Evolutionary conservation across 1,140 invertebrate genomes (phyloP), one percentile per base, ranked within the genome.

Genomic region (Bombus picipes): DNA sequence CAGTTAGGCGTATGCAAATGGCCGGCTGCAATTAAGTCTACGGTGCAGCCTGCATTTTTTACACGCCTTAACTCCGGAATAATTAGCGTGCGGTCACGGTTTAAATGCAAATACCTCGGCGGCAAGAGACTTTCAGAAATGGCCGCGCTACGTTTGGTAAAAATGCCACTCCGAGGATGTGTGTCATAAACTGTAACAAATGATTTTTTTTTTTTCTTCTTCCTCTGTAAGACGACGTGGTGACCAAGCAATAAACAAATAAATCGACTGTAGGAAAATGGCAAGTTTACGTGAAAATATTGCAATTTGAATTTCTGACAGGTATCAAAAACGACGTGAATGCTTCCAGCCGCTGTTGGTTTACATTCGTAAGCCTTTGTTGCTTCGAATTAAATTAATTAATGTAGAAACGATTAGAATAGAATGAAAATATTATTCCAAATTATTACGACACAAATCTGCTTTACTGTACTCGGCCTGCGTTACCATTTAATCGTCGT

Each of bases 1-100:
- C 82, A 88, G 87, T 89, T 88, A 89, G 87, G 82, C 83, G 77
- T 80, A 89, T 89, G 87, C 87, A 88, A 89, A 89, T 89, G 83
- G 25, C 47, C 18, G 3, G 82, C 59, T 25, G 80, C 91, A 91
- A 92, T 92, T 91, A 91, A 91, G 90, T 86, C 71, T 84, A 81
- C 90, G 90, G 70, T 84, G 76, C 90, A 77, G 89, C 83, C 80
- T 92, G 91, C 89, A 91, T 92, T 90, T 92, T 91, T 92, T 91
- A 91, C 89, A 78, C 59, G 81, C 68, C 39, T 71, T 47, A 62
- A 62, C 82, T 82, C 74, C 79, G 47, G 80, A 81, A 91, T 91
- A 91, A 92, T 90, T 92, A 91, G 89, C 86, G 85, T 90, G 87
- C 90, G 87, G 88, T 86, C 85, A 79, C 79, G 76, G 81, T 81